A percentile compares a stretch with the other conserved stretches of the same genome.
Evolutionary conservation across 2,797 vertebrate species (phyloP).

Genomic region (Amniataba percoides): DNA sequence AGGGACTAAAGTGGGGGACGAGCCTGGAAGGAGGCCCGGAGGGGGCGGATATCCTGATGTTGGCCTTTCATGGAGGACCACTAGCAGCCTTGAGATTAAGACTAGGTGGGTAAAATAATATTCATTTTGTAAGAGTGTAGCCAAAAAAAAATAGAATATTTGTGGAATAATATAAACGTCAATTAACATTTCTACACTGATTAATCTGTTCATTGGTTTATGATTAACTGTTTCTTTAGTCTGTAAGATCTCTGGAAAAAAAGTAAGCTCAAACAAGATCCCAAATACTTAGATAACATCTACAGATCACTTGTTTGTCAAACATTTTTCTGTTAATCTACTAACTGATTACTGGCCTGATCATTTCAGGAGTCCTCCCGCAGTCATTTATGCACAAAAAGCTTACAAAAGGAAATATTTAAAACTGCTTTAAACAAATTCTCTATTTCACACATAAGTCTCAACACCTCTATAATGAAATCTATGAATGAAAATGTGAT

Average conservation of each 20-base stretch:
- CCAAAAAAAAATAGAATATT: neutral
- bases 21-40: constrained; percentile 66
- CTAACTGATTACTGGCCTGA: neutral
- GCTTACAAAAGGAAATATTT: neutral
- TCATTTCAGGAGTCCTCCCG: neutral
- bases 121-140: no score
- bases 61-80: constrained; percentile 91
- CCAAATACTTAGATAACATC: neutral
- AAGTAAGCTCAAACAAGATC: neutral
- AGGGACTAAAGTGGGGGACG: constrained; percentile 89
- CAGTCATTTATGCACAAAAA: neutral
- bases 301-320: neutral
- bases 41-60: constrained; percentile 86
- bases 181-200: neutral
- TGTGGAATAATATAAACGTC: neutral
- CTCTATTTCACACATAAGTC: neutral
- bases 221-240: neutral
- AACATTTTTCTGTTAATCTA: neutral
- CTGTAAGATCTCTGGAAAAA: no score
- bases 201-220: neutral
- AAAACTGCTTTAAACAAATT: neutral
- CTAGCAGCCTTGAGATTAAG: constrained; percentile 90
- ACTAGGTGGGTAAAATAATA: constrained; percentile 85
- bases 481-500: neutral
- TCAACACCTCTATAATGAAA: neutral